A percentile compares a stretch with the other conserved stretches of the same genome.
Conservation (phyloP, 53 echinoderm and acorn worm species). For the Echinarachnius parma region DNA sequence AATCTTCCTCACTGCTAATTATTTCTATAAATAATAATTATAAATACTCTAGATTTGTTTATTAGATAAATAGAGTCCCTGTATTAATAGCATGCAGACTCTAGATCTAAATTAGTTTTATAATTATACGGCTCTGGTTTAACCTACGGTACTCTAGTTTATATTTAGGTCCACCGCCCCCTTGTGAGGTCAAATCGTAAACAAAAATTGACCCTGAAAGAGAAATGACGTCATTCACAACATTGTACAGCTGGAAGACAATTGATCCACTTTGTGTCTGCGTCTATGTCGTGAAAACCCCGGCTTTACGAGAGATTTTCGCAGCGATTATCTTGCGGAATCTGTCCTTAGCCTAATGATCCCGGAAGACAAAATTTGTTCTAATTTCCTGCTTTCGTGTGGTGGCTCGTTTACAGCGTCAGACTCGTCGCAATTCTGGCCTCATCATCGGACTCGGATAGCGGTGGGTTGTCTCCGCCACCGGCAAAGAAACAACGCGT, state of each 20-base stretch:
- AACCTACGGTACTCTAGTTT: no score
- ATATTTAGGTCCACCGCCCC: no score
- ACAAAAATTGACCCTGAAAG: no score
- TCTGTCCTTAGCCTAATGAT: conserved; percentile 15
- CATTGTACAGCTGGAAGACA: conserved; percentile 28
- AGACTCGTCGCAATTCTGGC: conserved; percentile 94
- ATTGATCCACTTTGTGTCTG: not conserved
- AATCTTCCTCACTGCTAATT: no score
- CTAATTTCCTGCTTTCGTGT: conserved; percentile 45
- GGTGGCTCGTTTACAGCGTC: conserved; percentile 42
- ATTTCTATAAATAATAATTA: no score
- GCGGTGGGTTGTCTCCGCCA: conserved; percentile 99
- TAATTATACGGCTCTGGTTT: no score
- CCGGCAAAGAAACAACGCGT: conserved; percentile 99
- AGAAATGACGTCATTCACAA: conserved; percentile 43
- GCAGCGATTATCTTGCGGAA: conserved; percentile 41
- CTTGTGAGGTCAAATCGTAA: no score
- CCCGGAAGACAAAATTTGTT: conserved; percentile 44
- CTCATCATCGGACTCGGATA: conserved; percentile 99
- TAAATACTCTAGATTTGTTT: no score
- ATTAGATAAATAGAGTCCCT: no score
- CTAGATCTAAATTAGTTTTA: no score
- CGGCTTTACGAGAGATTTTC: conserved; percentile 44
- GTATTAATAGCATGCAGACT: no score
- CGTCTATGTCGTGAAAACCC: not conserved